phyloP scores from a whole-genome alignment of 2,888 invertebrate species.

The Scaptomyza reducta region DNA sequence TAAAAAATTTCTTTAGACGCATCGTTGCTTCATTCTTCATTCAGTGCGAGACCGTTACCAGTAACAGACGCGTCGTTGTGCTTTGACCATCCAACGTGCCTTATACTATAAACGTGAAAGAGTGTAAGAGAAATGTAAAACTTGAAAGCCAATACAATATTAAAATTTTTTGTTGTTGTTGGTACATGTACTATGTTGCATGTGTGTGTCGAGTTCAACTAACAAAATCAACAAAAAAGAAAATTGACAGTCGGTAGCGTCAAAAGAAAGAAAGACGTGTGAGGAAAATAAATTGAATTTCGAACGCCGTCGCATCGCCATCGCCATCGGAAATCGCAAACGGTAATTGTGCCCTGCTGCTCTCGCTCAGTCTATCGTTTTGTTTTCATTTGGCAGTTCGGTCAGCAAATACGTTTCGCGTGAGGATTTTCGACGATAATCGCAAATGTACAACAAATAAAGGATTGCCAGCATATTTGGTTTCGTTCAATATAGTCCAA shows the following conservation, averaged over 20 bases:
- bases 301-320: conserved; percentile 60
- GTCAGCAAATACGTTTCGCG: conserved; percentile 20
- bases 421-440: conserved; percentile 12
- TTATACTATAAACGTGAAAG: not conserved
- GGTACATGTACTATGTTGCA: conserved; percentile 15
- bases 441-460: not conserved
- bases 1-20: conserved; percentile 80
- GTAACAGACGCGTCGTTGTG: conserved; percentile 70
- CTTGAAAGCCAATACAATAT: conserved; percentile 53
- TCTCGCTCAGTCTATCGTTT: conserved; percentile 21
- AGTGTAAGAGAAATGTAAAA: conserved; percentile 62
- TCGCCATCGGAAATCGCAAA: conserved; percentile 71
- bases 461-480: conserved; percentile 18
- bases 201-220: conserved; percentile 29
- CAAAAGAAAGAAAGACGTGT: conserved; percentile 56
- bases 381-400: conserved; percentile 14
- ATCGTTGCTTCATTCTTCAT: conserved; percentile 76
- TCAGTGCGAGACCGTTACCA: conserved; percentile 79
- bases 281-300: conserved; percentile 71
- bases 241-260: conserved; percentile 48
- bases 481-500: conserved; percentile 11
- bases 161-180: conserved; percentile 40
- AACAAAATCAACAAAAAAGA: conserved; percentile 38
- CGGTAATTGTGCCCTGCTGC: conserved; percentile 60
- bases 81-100: conserved; percentile 28